Percentiles rank a stretch among this genome's conserved stretches.
Conservation (phyloP, 2,888 invertebrate genomes). For the Drosophila flavopinicola region DNA sequence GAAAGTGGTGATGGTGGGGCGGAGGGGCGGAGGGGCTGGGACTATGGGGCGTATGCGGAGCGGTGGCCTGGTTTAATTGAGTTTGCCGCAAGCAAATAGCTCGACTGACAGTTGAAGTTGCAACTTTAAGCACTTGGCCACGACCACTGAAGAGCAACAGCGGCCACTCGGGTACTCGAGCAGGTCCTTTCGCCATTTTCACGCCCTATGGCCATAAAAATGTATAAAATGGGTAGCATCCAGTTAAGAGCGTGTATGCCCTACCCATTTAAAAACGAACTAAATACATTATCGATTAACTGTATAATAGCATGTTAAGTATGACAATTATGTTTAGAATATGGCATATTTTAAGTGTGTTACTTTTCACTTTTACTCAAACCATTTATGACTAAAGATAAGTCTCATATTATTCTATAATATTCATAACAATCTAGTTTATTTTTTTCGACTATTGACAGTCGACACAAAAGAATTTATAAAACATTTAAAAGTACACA, state of each 20-base stretch:
- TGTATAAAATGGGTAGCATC: background rate
- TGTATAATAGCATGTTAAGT: no score
- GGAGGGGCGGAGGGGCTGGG: background rate
- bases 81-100: conserved; percentile 61
- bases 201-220: background rate
- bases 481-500: no score
- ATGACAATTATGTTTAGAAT: no score
- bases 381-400: no score
- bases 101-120: conserved; percentile 53
- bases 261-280: background rate
- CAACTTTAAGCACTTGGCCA: conserved; percentile 57
- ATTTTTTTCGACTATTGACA: no score
- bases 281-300: no score
- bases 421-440: no score
- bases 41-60: no score
- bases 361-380: no score
- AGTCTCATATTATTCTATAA: no score
- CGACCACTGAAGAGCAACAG: conserved; percentile 26
- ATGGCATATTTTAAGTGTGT: no score
- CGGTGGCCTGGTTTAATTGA: conserved; percentile 53
- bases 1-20: background rate
- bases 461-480: no score
- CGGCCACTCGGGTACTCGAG: conserved; percentile 12
- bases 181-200: conserved; percentile 21
- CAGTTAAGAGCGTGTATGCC: background rate